A percentile compares a stretch with the other conserved stretches of the same genome.
phyloP scores from a whole-genome alignment of 1,140 invertebrate species.

The Drosophila teissieri region DNA sequence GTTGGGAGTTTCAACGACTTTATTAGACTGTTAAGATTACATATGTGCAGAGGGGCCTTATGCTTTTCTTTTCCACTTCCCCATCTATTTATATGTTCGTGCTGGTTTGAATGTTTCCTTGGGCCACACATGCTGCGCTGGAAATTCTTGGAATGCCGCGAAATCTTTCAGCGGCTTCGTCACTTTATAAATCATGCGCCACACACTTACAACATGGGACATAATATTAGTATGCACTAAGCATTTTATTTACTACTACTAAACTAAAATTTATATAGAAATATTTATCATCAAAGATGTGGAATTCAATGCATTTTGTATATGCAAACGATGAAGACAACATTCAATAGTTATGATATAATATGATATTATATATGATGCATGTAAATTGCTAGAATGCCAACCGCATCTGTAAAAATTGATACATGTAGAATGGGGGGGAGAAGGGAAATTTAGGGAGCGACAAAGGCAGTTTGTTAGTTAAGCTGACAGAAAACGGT shows the following conservation, averaged over 20 bases:
- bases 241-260: no score
- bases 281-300: no score
- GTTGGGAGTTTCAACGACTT: slow-evolving; percentile 60
- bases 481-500: slow-evolving; percentile 74
- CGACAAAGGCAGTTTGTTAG: slow-evolving; percentile 67
- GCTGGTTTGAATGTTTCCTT: slow-evolving; percentile 14
- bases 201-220: slow-evolving; percentile 5
- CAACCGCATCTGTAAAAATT: not conserved
- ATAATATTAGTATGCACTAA: no score
- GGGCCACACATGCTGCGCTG: slow-evolving; percentile 52
- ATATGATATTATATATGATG: no score
- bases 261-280: no score
- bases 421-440: slow-evolving; percentile 7
- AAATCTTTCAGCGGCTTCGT: slow-evolving; percentile 60
- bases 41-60: slow-evolving; percentile 8
- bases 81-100: no score
- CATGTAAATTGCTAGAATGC: slow-evolving; percentile 8
- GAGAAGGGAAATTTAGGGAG: slow-evolving; percentile 15
- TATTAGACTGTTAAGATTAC: slow-evolving; percentile 61
- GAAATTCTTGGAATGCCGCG: slow-evolving; percentile 68
- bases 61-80: not conserved
- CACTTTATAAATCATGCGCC: slow-evolving; percentile 76
- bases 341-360: no score
- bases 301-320: no score
- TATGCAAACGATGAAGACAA: no score